Evolutionary conservation across 2,113 vertebrate species (phyloP).

Genomic region (Aspiorhynchus laticeps): DNA sequence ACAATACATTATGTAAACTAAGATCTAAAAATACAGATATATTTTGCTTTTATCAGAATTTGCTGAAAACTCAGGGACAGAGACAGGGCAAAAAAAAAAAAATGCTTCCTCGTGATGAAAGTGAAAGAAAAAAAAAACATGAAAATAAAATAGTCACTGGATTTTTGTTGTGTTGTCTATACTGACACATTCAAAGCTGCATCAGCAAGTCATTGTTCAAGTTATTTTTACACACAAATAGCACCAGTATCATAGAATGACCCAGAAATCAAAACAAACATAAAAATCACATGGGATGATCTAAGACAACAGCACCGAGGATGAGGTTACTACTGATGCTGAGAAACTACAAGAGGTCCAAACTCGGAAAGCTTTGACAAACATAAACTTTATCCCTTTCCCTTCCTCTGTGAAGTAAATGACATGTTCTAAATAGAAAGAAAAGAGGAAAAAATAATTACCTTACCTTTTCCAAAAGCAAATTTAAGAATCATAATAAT

Average conservation of each 20-base stretch:
- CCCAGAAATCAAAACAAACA: slow-evolving; percentile 16
- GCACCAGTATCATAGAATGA: neutral
- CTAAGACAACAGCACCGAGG: neutral
- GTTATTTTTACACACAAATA: neutral
- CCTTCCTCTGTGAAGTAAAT: neutral
- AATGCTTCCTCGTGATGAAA: neutral
- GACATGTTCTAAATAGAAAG: too few species aligned
- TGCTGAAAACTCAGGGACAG: neutral
- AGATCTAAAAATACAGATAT: neutral
- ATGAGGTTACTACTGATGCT: neutral
- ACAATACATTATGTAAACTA: neutral
- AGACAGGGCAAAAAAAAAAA: neutral
- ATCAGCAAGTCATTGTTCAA: neutral
- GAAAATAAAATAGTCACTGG: neutral
- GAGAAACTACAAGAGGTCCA: neutral
- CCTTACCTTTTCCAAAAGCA: too few species aligned
- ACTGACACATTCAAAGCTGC: neutral
- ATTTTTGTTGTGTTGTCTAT: neutral
- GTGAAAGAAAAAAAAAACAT: too few species aligned
- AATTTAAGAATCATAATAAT: too few species aligned
- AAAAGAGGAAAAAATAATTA: too few species aligned
- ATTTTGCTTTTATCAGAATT: neutral
- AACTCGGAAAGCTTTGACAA: neutral
- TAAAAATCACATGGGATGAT: neutral
- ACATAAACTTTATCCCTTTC: neutral